Evolutionary conservation across 2,797 vertebrate genomes (phyloP), one percentile per base, ranked within the genome.

Genomic region (Parambassis ranga): DNA sequence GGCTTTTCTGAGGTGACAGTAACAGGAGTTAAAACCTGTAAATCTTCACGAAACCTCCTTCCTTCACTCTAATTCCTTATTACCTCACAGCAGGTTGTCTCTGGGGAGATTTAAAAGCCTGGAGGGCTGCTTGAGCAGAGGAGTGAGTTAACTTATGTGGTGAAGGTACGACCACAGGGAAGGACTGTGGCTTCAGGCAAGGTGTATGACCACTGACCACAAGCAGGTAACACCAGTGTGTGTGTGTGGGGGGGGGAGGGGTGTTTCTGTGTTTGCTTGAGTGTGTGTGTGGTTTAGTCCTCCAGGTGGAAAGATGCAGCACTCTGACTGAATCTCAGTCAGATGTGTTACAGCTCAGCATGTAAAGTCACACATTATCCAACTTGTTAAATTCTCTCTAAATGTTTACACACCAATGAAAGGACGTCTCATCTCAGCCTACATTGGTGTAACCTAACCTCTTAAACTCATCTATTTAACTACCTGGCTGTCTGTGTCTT

Each of bases 11-110:
- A 71, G 86, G 85, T 89, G 85, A 91, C 87, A 85, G 71, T 85
- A 81, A 72, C 63, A 79, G 67, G 81, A 85, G 67, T 84, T 88
- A 87, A 90, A 86, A 62, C 86, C 83, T 81, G 79, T 89, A 88
- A 91, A 89, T 89, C 87, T 86, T 79, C 74, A 67, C 75, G 75
- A 88, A 81, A 84, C 87, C 84, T 83, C 83, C 81, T 80, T 87
- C 84, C 78, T 84, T 47, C 69, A 61, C 84, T 86, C 81, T 92
- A 91, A 92, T 88, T 89, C 89, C 86, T 90, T 85, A 71, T 92
- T 87, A 90, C 84, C 85, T 90, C 89, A 90, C 71, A 67, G 83
- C 57, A 84, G 87, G 85, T 84, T 81, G 81, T 90, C 87, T 81
- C 81, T 71, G 81, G 86, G 52, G 82, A 85, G 84, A 73, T 89